phyloP scores from a whole-genome alignment of 2,797 vertebrate genomes.

The Silurus lanzhouensis region DNA sequence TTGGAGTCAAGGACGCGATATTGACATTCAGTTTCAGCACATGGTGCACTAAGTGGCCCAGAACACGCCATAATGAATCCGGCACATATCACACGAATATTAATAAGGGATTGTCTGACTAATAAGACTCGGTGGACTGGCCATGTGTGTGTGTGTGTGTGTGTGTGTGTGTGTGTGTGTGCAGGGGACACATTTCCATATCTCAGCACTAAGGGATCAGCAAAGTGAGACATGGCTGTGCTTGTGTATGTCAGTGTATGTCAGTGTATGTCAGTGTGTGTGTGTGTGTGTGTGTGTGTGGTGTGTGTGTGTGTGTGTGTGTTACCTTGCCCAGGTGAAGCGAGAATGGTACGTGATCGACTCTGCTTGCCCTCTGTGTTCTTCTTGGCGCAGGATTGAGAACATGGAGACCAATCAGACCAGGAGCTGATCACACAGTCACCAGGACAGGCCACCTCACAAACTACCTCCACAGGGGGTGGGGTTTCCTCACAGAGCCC shows the following conservation, averaged over 20 bases:
- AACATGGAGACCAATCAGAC: constrained; percentile 88
- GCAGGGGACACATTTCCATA: constrained; percentile 50
- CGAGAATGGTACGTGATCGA: constrained; percentile 83
- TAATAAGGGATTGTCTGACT: constrained; percentile 57
- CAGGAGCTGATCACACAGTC: constrained; percentile 89
- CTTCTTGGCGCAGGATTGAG: constrained; percentile 86
- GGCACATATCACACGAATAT: constrained; percentile 56
- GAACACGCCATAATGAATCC: constrained; percentile 53
- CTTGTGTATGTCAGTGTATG: constrained; percentile 3
- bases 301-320: background rate
- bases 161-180: constrained; percentile 9
- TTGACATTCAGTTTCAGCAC: constrained; percentile 54
- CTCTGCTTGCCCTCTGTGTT: constrained; percentile 86
- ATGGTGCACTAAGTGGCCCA: constrained; percentile 39
- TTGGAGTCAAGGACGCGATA: constrained; percentile 53
- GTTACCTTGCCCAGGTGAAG: constrained; percentile 88
- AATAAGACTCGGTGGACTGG: constrained; percentile 54
- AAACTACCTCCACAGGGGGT: constrained; percentile 69
- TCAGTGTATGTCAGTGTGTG: background rate
- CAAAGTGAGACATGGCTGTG: constrained; percentile 8
- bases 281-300: background rate
- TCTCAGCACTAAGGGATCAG: constrained; percentile 24
- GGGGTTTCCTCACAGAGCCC: constrained; percentile 74
- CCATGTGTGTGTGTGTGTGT: constrained; percentile 13
- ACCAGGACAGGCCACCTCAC: constrained; percentile 82